A percentile compares a stretch with the other conserved stretches of the same genome.
Evolutionary conservation across 2,113 vertebrate species (phyloP).

Genomic region (Empidonax traillii): DNA sequence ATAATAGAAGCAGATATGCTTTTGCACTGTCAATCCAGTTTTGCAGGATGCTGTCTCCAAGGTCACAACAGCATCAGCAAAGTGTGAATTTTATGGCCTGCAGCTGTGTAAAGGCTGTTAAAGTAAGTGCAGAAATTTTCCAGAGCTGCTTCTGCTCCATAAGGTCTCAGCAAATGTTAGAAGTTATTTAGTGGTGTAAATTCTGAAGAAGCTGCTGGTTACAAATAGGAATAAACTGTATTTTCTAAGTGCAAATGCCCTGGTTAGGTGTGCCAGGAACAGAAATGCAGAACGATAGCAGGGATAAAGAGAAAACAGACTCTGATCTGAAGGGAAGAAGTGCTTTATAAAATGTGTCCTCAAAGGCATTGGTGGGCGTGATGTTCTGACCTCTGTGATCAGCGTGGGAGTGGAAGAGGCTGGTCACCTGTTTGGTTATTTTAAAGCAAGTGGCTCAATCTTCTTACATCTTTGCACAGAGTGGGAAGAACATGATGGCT

Average conservation of each 20-base stretch:
- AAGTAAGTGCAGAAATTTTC: neutral
- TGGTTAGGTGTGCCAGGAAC: no score
- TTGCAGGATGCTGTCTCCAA: neutral
- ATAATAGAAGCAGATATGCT: neutral
- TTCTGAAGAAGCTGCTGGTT: neutral
- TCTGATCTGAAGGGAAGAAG: neutral
- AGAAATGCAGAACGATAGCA: neutral
- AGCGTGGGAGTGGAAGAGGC: neutral
- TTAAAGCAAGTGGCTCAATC: neutral
- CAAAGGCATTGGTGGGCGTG: neutral
- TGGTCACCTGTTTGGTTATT: neutral
- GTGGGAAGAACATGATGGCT: fast-evolving
- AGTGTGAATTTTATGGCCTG: neutral
- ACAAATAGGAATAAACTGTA: neutral
- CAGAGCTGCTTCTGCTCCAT: neutral
- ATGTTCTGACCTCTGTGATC: neutral
- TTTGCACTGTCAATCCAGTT: neutral
- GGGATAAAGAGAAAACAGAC: neutral
- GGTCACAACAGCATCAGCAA: neutral
- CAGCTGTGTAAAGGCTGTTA: neutral
- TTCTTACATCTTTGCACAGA: neutral
- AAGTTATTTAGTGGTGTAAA: neutral
- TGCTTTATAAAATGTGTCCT: neutral
- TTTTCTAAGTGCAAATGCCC: neutral
- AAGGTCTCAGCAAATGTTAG: neutral